These are phyloP conservation scores for Anomalospiza imberbis DNA, from an alignment of 2,797 vertebrate genomes.

Conservation along the genomic window DNA sequence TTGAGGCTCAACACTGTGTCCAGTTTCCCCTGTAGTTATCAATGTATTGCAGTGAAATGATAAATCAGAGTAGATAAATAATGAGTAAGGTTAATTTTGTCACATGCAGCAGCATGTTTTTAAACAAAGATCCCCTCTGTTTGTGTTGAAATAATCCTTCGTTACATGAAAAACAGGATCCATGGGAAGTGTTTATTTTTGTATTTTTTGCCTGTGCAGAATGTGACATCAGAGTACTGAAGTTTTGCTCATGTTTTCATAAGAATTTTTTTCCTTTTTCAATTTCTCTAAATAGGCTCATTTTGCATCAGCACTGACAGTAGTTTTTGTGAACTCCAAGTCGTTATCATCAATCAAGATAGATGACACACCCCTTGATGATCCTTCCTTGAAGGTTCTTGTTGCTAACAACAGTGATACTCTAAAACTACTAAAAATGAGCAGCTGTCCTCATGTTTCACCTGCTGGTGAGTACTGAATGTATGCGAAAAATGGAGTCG, in stretches of 20 bases:
- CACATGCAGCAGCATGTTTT: background rate
- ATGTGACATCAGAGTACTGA: background rate
- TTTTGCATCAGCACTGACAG: slow-evolving; percentile 79
- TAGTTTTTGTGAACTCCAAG: slow-evolving; percentile 83
- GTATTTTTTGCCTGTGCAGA: background rate
- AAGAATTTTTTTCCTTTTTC: background rate
- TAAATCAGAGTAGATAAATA: background rate
- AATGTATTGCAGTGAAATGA: background rate
- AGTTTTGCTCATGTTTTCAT: background rate
- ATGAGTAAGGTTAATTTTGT: background rate
- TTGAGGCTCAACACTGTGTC: background rate
- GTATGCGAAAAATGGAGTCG: background rate
- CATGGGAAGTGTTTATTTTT: background rate
- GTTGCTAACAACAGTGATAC: slow-evolving; percentile 81
- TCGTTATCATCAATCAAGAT: slow-evolving; percentile 80
- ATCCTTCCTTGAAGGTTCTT: slow-evolving; percentile 81
- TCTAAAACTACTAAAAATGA: slow-evolving; percentile 79
- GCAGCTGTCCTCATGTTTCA: slow-evolving; percentile 81
- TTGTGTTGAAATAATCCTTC: background rate
- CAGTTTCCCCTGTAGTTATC: background rate
- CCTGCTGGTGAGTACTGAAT: slow-evolving; percentile 74
- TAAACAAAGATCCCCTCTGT: background rate
- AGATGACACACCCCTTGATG: slow-evolving; percentile 80
- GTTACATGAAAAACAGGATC: background rate
- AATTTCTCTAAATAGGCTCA: slow-evolving; percentile 69